A percentile compares a stretch with the other conserved stretches of the same genome.
These are phyloP conservation scores for Drosophila emarginata DNA, from an alignment of 2,888 invertebrate species.

Conservation along the genomic window DNA sequence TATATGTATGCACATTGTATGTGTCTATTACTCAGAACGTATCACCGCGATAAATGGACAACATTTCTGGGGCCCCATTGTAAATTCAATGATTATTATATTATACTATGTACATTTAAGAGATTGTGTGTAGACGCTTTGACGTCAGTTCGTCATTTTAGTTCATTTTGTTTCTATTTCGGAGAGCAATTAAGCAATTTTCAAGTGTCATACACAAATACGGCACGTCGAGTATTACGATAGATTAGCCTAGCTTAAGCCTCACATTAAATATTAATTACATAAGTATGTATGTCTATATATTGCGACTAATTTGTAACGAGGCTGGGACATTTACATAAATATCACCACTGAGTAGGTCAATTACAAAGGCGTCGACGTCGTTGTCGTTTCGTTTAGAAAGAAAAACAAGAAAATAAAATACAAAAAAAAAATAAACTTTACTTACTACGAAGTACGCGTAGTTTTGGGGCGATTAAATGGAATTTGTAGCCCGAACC, in stretches of 20 bases:
- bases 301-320: background rate
- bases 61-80: conserved; percentile 7
- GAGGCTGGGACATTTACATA: conserved; percentile 3
- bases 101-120: background rate
- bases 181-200: conserved; percentile 38
- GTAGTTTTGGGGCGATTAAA: conserved; percentile 6
- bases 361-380: conserved; percentile 4
- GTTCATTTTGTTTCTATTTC: background rate
- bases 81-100: conserved; percentile 13
- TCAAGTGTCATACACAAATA: conserved; percentile 33
- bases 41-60: background rate
- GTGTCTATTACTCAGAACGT: conserved; percentile 5
- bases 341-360: conserved; percentile 5
- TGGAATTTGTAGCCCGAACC: conserved; percentile 4
- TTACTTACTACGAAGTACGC: conserved; percentile 6
- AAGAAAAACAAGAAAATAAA: too few species aligned
- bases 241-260: conserved; percentile 21
- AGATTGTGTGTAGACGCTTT: conserved; percentile 26
- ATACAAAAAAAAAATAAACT: background rate
- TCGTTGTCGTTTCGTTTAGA: background rate
- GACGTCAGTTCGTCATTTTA: conserved; percentile 38
- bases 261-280: conserved; percentile 8
- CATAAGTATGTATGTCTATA: conserved; percentile 4
- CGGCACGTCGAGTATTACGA: conserved; percentile 10
- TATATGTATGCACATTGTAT: too few species aligned